Conservation (phyloP, 2,888 invertebrate species). For the Sepioteuthis lessoniana region DNA sequence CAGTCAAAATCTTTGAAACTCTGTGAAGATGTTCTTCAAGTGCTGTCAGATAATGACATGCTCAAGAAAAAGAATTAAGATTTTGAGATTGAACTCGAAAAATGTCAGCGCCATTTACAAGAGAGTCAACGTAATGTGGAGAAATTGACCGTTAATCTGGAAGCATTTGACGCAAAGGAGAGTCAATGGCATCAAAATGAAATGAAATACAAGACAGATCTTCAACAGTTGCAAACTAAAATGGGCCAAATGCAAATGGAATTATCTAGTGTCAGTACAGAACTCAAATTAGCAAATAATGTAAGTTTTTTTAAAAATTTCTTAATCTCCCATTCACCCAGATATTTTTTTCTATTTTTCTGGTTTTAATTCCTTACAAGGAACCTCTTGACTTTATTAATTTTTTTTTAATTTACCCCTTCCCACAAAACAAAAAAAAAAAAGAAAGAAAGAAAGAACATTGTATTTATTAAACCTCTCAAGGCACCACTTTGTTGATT, state of each 20-base stretch:
- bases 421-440: too few relatives aligned
- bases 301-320: background rate
- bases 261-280: constrained; percentile 18
- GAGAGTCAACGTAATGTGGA: background rate
- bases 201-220: constrained; percentile 35
- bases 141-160: constrained; percentile 24
- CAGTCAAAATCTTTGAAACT: constrained; percentile 43
- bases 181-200: constrained; percentile 5
- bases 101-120: constrained; percentile 12
- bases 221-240: background rate
- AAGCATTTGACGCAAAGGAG: background rate
- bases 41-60: constrained; percentile 23
- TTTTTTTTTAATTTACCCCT: too few relatives aligned
- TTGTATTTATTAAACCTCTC: too few relatives aligned
- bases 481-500: too few relatives aligned
- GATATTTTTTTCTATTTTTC: too few relatives aligned
- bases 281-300: constrained; percentile 37
- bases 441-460: too few relatives aligned
- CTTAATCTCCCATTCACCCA: too few relatives aligned
- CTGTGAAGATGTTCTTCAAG: background rate
- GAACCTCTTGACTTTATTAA: too few relatives aligned
- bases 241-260: background rate
- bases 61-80: constrained; percentile 40
- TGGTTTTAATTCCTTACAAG: too few relatives aligned
- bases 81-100: constrained; percentile 34